Conservation (phyloP, 2,797 vertebrate genomes). For the Hemitrygon akajei region DNA sequence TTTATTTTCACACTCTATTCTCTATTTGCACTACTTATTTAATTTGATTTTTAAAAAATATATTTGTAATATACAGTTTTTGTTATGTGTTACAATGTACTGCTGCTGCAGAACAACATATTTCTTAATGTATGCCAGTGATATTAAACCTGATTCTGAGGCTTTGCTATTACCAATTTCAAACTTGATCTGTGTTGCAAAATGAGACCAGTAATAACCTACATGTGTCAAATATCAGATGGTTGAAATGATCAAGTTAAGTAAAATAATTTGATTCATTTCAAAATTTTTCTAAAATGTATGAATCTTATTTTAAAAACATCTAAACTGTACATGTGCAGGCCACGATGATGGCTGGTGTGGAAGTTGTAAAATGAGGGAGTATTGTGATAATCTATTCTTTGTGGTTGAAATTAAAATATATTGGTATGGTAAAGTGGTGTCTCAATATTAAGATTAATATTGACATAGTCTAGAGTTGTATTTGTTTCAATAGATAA, state of each 20-base stretch:
- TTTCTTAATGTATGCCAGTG: too few relatives aligned
- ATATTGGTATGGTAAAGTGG: not conserved
- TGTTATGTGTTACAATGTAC: too few relatives aligned
- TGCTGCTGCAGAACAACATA: too few relatives aligned
- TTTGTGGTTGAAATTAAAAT: not conserved
- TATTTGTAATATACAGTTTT: too few relatives aligned
- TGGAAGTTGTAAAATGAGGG: not conserved
- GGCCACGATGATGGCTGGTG: not conserved
- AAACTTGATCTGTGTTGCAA: not conserved
- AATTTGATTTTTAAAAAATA: too few relatives aligned
- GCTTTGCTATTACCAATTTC: not conserved
- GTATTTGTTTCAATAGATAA: not conserved
- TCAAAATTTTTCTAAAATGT: not conserved
- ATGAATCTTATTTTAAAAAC: not conserved
- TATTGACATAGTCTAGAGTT: not conserved
- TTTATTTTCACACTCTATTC: too few relatives aligned
- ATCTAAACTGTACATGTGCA: not conserved
- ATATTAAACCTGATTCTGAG: too few relatives aligned
- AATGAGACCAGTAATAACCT: too few relatives aligned
- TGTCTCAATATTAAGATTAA: not conserved
- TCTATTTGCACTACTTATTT: too few relatives aligned
- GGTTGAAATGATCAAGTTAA: not conserved
- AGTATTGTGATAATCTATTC: not conserved
- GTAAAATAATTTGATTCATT: not conserved
- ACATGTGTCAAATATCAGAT: not conserved